Base-by-base conservation (phyloP, 2,113 vertebrate species). In the Albula glossodonta region DNA sequence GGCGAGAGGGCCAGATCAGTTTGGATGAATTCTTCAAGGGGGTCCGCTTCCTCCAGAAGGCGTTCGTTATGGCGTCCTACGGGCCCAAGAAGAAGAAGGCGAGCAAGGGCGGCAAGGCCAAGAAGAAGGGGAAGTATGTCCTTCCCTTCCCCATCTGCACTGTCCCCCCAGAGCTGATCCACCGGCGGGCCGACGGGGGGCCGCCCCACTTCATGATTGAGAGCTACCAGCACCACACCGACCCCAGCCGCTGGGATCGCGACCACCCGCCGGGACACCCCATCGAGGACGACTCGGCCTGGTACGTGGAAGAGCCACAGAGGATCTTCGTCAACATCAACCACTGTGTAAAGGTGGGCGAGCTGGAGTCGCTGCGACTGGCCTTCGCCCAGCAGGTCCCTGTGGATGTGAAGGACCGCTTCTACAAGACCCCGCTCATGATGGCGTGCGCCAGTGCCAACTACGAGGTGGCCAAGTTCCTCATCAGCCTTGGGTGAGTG, bases 351-450 rank as follows among this genome's bases (percentile, higher is more conserved):
- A 97, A 92, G 90, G 94, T 88, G 0, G 97, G 95, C 74, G 97
- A 99, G 83, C 57, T 96, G 7, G 95, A 96, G 17, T 97, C 98
- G 31, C 90, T 99, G 86, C 95, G 96, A 88, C 96, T 96, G 3
- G 98, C 98, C 0, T 96, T 99, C 63, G 94, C 93, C 1, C 90
- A 96, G 22, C 96, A 96, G 0, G 94, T 99, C 25, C 95, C 96
- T 0, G 95, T 99, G 90, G 96, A 99, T 81, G 87, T 97, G 53
- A 94, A 94, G 78, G 98, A 99, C 85, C 92, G 86, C 78, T 97
- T 94, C 74, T 99, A 97, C 91, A 98, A 97, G 94, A 99, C 98
- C 0, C 98, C 98, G 0, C 92, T 99, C 53, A 99, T 98, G 96
- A 91, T 91, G 2, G 98, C 97, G 0, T 99, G 98, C 88, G 90